Conservation (phyloP, 2,888 invertebrate species). For the Tetheella fluctuosa region DNA sequence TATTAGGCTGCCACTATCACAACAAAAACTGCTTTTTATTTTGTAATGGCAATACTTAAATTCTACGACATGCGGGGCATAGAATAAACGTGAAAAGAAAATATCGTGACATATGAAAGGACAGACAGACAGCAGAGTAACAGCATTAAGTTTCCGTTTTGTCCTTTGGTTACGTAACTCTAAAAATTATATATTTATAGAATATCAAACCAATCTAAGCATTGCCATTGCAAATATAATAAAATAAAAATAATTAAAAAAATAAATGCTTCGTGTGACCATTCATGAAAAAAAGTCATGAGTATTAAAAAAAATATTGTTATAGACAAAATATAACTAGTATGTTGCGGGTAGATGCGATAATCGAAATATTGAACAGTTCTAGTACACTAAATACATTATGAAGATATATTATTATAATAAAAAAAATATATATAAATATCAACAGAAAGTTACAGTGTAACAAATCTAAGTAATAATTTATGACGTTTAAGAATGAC, state of each 20-base stretch:
- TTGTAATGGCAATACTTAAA: neutral
- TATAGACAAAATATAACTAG: neutral
- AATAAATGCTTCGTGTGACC: slow-evolving; percentile 14
- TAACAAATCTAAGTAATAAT: too few relatives aligned
- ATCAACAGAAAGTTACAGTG: too few relatives aligned
- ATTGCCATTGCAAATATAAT: neutral
- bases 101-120: too few relatives aligned
- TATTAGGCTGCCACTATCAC: slow-evolving; percentile 11
- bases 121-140: too few relatives aligned
- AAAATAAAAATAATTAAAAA: slow-evolving; percentile 1
- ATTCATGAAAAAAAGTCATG: neutral
- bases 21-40: slow-evolving; percentile 12
- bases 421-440: too few relatives aligned
- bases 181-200: neutral
- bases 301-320: slow-evolving; percentile 6
- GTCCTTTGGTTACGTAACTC: too few relatives aligned
- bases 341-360: neutral
- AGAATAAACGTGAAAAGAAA: too few relatives aligned
- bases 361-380: neutral
- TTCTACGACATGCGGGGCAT: too few relatives aligned
- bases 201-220: neutral
- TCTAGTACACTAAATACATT: too few relatives aligned
- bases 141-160: too few relatives aligned
- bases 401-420: too few relatives aligned
- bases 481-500: too few relatives aligned